A percentile compares a stretch with the other conserved stretches of the same genome.
Evolutionary conservation across 2,113 vertebrate genomes (phyloP).

Genomic region (Halichoeres trimaculatus): DNA sequence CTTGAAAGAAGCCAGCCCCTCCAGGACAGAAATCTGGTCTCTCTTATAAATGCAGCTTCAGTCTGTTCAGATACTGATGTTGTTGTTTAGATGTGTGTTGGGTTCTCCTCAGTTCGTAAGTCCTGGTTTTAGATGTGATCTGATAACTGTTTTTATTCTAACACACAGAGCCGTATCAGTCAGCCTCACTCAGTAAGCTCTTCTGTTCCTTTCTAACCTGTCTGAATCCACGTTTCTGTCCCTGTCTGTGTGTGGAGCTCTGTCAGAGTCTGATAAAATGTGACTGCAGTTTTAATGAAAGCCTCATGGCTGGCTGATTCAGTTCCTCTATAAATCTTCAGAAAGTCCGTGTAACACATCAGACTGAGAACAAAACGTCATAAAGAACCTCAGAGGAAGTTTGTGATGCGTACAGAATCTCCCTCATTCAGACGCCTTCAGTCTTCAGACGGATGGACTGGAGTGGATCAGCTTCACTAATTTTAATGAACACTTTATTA

Average conservation of each 20-base stretch:
- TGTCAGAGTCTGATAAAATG: background rate
- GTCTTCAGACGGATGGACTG: background rate
- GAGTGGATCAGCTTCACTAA: slow-evolving; percentile 1
- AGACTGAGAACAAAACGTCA: background rate
- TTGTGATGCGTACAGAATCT: background rate
- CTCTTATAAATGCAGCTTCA: no score
- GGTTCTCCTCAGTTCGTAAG: background rate
- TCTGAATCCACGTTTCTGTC: background rate
- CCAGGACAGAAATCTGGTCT: no score
- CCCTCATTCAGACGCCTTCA: no score
- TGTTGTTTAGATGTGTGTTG: background rate
- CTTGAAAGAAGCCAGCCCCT: no score
- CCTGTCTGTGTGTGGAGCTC: no score
- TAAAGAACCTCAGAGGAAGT: background rate
- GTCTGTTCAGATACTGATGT: no score
- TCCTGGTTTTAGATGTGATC: no score
- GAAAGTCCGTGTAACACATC: background rate
- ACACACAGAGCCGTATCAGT: no score
- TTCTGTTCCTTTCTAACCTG: background rate
- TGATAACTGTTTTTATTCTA: no score
- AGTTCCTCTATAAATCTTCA: background rate
- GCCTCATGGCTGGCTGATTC: background rate
- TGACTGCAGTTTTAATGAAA: background rate
- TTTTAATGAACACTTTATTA: background rate
- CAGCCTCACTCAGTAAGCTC: no score